Base-by-base conservation (phyloP, 64 coral and sea anemone species). In the Dendronephthya gigantea region DNA sequence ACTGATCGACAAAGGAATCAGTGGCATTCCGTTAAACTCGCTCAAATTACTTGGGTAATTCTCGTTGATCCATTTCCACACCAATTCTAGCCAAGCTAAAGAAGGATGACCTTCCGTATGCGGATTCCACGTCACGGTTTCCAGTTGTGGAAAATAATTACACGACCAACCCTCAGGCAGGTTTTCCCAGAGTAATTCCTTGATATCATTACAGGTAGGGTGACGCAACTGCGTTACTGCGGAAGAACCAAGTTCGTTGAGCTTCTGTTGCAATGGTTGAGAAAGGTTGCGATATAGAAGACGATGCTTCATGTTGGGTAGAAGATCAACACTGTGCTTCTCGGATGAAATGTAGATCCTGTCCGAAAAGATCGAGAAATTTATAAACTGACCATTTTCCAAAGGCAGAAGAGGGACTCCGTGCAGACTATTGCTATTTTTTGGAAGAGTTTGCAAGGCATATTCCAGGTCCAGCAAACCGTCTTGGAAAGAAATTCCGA, bases 11-110 rank as follows among this genome's bases (percentile, higher is more conserved):
- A 79, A 29, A 33, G 72, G 72, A 79, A 79, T 79, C 72, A 79
- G 29, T 0, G 72, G 72, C 32, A 79, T 79, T 19, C 36, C 36
- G 16, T 79, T 33, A 34, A 79, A 79, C 72, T 36, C 36, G 15
- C 29, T 29, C 36, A 79, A 79, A 33, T 34, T 17, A 17, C 36
- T 39, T 3, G 72, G 28, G 17, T 36, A 79, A 10, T 79, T 16
- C 36, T 79, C 72, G 8, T 79, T 79, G 72, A 79, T 79, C 72
- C 72, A 79, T 33, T 33, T 79, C 72, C 72, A 79, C 32, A 79
- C 36, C 32, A 39, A 79, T 39, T 79, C 36, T 29, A 79, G 36
- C 72, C 72, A 79, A 19, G 25, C 30, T 33, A 79, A 39, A 34
- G 72, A 39, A 36, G 72, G 72, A 39, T 79, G 72, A 3, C 72